Conservation (phyloP, 2,797 vertebrate species). For the Eremophila alpestris region DNA sequence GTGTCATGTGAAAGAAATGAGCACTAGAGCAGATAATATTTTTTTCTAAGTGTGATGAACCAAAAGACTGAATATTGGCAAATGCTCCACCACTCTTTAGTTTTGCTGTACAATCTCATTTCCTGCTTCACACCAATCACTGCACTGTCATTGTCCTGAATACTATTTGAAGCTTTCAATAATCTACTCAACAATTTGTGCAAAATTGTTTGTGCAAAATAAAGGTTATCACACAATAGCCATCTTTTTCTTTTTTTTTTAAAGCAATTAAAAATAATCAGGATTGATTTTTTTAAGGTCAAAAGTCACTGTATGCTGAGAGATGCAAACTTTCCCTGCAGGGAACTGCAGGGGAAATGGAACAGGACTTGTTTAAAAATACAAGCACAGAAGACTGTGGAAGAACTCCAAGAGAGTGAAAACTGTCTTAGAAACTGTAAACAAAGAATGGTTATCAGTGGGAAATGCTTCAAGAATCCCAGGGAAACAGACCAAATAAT, state of each 20-base stretch:
- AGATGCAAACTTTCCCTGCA: not conserved
- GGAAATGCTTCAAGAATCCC: constrained; percentile 50
- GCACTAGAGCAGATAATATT: not conserved
- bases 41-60: constrained; percentile 7
- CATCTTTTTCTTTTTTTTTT: not conserved
- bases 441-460: constrained; percentile 58
- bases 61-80: constrained; percentile 12
- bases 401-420: constrained; percentile 44
- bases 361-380: constrained; percentile 25
- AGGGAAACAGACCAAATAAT: constrained; percentile 57
- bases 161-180: not conserved
- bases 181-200: not conserved
- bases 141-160: not conserved
- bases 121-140: not conserved
- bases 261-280: not conserved
- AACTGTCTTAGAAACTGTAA: constrained; percentile 57
- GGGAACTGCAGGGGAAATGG: not conserved
- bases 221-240: not conserved
- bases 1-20: constrained; percentile 7
- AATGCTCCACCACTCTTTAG: not conserved
- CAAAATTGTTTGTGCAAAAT: not conserved
- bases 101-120: constrained; percentile 27
- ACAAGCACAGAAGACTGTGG: constrained; percentile 18
- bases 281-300: not conserved
- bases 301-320: not conserved